Base-by-base conservation (phyloP, 2,113 vertebrate genomes). In the Plecotus auritus region DNA sequence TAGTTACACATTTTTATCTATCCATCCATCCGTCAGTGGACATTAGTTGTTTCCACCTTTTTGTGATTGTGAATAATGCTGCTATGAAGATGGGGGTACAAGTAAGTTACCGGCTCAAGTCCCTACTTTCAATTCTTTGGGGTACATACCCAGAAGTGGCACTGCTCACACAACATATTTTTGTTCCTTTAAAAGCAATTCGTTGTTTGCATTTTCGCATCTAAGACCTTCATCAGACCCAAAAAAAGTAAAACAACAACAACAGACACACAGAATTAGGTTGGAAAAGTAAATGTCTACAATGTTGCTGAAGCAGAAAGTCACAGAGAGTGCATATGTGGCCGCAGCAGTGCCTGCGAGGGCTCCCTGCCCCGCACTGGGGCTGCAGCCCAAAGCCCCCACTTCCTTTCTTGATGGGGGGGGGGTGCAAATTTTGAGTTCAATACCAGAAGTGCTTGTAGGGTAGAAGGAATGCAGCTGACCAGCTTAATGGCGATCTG, bases 81-180 rank as follows among this genome's bases (percentile, higher is more conserved):
- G 59, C 59, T 42, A 4, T 20, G 51, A 72, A 56, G 16, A 45
- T 1, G 14, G 47, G 9, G 26, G 14, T 80, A 23, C 45, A 20
- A 51, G 74, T 56, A 73, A 78, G 37, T 42, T 45, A 80, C 22
- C 70, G 45, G 30, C 16, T n/a, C 16, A 14, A 83, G 45, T 28
- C 67, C 78, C 82, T 72, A 45, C 13, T 78, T 73, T 82, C 51
- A 32, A n/a, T 61, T 85, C 47, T 89, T 61, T 28, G 11, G 64
- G 56, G 37, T 32, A 30, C 12, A 37, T 20, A 81, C 9, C n/a
- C 42, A 93, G 66, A 84, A 77, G 59, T 9, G n/a, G 40, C 93
- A 90, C 2, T 78, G 73, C 61, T 88, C 61, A 70, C 78, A 83
- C 96, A 95, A 74, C 13, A 9, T 49, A 87, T 73, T 64, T 93